Evolutionary conservation across 2,797 vertebrate genomes (phyloP).

Genomic region (Hippocampus kuda): DNA sequence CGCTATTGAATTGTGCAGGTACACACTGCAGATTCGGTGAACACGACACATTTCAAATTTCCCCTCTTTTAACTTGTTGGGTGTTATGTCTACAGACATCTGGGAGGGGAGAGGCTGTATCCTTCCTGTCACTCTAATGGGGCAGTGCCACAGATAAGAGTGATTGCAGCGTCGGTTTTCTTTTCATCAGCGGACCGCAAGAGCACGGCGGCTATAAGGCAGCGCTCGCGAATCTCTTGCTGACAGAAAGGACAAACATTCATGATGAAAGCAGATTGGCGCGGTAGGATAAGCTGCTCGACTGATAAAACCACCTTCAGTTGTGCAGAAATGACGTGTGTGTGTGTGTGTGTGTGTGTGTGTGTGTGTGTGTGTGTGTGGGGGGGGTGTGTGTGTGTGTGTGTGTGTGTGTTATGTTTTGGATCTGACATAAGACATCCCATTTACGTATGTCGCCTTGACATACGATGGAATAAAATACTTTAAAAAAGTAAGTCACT

Average conservation of each 20-base stretch:
- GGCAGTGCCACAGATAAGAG: slow-evolving; percentile 26
- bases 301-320: slow-evolving; percentile 22
- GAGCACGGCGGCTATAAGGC: slow-evolving; percentile 28
- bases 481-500: not conserved
- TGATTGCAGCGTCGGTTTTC: not conserved
- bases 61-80: slow-evolving; percentile 8
- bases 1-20: not conserved
- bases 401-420: not conserved
- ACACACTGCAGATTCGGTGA: not conserved
- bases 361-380: no score
- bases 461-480: not conserved
- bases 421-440: not conserved
- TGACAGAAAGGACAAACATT: slow-evolving; percentile 40
- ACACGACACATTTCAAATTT: not conserved
- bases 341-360: no score
- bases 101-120: slow-evolving; percentile 58
- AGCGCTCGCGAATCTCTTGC: slow-evolving; percentile 40
- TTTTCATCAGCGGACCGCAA: slow-evolving; percentile 34
- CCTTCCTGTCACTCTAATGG: slow-evolving; percentile 48
- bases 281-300: slow-evolving; percentile 19
- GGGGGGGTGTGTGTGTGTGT: no score
- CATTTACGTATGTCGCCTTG: not conserved
- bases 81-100: slow-evolving; percentile 44
- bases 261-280: slow-evolving; percentile 30
- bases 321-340: not conserved